Evolutionary conservation across 2,888 invertebrate genomes (phyloP).

Genomic region (Hyalella azteca): DNA sequence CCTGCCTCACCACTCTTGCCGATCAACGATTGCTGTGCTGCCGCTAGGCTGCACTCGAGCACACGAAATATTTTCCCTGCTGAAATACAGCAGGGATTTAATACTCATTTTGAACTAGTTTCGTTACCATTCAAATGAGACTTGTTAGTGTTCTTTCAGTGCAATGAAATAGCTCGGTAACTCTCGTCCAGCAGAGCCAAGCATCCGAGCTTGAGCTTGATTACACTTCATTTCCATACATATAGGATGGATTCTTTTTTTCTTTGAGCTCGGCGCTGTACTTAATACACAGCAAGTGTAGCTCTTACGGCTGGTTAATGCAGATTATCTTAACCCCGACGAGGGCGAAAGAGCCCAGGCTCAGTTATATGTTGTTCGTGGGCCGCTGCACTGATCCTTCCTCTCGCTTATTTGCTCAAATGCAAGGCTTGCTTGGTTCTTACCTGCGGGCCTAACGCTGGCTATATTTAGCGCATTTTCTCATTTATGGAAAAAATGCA

Average conservation of each 20-base stretch:
- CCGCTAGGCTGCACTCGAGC: too few species aligned
- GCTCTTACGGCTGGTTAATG: constrained; percentile 34
- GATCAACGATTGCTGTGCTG: too few species aligned
- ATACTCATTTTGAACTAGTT: constrained; percentile 16
- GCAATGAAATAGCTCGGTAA: constrained; percentile 33
- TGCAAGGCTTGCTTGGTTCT: too few species aligned
- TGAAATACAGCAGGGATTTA: neutral
- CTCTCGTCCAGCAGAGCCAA: constrained; percentile 11
- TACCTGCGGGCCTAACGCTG: too few species aligned
- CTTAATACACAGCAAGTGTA: constrained; percentile 32
- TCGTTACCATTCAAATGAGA: constrained; percentile 37
- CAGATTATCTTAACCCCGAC: constrained; percentile 24
- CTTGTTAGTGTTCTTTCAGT: constrained; percentile 34
- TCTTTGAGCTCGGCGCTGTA: constrained; percentile 20
- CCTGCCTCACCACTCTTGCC: too few species aligned
- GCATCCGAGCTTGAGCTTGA: constrained; percentile 34
- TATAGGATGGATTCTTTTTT: constrained; percentile 36
- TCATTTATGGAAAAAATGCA: too few species aligned
- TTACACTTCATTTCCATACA: constrained; percentile 35
- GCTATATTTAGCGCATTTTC: too few species aligned
- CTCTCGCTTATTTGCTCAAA: too few species aligned
- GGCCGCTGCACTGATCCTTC: neutral
- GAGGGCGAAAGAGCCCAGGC: neutral
- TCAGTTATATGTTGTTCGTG: constrained; percentile 1
- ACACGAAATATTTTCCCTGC: too few species aligned